phyloP scores from a whole-genome alignment of 2,113 vertebrate species.

The Oreochromis tanganicae region DNA sequence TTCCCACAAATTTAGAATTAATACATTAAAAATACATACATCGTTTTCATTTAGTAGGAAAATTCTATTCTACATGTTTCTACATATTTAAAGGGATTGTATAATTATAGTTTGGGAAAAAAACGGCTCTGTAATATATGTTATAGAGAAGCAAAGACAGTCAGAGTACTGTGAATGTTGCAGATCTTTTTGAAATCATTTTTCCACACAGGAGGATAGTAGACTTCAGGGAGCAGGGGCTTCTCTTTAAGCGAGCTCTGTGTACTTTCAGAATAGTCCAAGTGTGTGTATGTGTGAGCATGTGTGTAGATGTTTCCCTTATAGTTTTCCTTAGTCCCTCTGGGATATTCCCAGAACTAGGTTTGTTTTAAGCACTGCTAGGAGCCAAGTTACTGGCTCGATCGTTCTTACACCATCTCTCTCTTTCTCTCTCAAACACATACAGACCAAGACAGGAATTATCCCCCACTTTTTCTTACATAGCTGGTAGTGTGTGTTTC shows the following conservation, averaged over 20 bases:
- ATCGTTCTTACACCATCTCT: not conserved
- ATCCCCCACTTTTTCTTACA: not conserved
- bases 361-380: conserved; percentile 24
- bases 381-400: not conserved
- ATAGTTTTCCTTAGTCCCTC: not conserved
- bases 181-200: not conserved
- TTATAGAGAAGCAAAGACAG: not conserved
- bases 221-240: not conserved
- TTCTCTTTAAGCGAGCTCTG: not conserved
- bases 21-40: rapidly evolving
- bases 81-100: not conserved
- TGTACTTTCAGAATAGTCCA: not conserved
- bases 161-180: not conserved
- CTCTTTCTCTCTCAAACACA: not conserved
- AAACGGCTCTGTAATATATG: not conserved
- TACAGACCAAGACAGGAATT: not conserved
- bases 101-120: rapidly evolving
- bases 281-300: not conserved
- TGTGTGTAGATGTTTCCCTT: conserved; percentile 17
- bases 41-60: not conserved
- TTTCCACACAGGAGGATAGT: not conserved
- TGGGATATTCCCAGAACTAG: conserved; percentile 33
- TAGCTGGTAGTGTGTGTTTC: conserved; percentile 26
- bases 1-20: not conserved
- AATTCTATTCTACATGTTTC: rapidly evolving